phyloP scores from a whole-genome alignment of 2,113 vertebrate species.

The Thinocorus orbignyianus region DNA sequence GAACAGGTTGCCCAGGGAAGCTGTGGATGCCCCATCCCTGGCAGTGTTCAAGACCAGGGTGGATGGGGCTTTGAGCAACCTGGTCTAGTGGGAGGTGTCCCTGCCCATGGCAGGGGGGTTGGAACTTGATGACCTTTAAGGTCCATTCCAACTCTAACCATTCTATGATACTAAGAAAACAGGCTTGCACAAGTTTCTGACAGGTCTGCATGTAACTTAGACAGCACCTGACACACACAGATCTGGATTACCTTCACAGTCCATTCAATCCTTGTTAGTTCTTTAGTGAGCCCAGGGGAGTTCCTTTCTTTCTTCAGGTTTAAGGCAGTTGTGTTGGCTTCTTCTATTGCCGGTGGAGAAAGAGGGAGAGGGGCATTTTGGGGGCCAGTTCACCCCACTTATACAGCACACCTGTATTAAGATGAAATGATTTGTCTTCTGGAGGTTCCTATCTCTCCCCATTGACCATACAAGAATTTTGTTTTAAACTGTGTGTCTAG shows the following conservation, averaged over 20 bases:
- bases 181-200: not conserved
- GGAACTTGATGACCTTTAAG: too few species aligned
- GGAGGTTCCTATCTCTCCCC: not conserved
- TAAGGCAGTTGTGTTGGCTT: not conserved
- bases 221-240: not conserved
- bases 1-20: too few species aligned
- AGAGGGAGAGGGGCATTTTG: not conserved
- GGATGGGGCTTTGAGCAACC: too few species aligned
- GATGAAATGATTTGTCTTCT: not conserved
- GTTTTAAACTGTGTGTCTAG: not conserved
- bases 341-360: not conserved
- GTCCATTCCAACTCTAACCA: too few species aligned
- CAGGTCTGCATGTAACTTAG: not conserved
- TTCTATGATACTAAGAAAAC: not conserved
- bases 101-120: too few species aligned
- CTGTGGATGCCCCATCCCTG: too few species aligned
- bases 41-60: too few species aligned
- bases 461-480: not conserved
- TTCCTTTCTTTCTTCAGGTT: not conserved
- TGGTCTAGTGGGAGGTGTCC: too few species aligned
- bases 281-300: not conserved
- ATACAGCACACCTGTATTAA: not conserved
- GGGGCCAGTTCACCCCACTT: not conserved
- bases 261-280: not conserved
- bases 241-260: not conserved